Evolutionary conservation across 2,888 invertebrate genomes (phyloP).

Genomic region (Xestoiulus laeticollis): DNA sequence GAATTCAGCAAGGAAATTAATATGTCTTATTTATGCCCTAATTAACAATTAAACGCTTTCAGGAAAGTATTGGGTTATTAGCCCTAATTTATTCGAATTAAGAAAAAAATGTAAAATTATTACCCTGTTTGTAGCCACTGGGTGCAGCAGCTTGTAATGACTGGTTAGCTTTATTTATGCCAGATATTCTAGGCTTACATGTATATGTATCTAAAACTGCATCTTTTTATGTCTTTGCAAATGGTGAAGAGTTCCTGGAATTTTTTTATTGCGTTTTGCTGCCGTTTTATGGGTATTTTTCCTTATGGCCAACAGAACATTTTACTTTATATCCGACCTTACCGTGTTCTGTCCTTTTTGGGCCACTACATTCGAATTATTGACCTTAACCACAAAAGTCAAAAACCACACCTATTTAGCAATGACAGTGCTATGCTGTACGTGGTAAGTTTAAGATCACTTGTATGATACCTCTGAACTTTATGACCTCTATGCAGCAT

Average conservation of each 20-base stretch:
- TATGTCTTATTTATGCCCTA: constrained; percentile 18
- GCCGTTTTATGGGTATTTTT: background rate
- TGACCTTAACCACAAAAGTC: background rate
- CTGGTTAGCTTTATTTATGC: background rate
- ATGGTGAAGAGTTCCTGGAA: background rate
- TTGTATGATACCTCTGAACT: too few species aligned
- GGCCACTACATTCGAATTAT: background rate
- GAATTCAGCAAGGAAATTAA: constrained; percentile 1
- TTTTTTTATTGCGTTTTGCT: background rate
- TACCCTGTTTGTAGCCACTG: constrained; percentile 1
- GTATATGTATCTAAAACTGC: background rate
- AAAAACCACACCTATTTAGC: background rate
- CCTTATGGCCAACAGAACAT: background rate
- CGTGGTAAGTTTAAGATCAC: background rate
- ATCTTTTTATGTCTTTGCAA: background rate
- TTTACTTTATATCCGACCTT: constrained; percentile 12
- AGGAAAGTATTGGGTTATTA: constrained; percentile 14
- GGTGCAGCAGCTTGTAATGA: background rate
- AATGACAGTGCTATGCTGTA: background rate
- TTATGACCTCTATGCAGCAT: too few species aligned
- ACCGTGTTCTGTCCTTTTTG: background rate
- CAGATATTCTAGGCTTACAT: background rate
- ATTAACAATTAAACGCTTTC: constrained; percentile 29
- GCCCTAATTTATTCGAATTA: constrained; percentile 10
- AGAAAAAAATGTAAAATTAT: background rate